Conservation (phyloP, 2,888 invertebrate species). For the Eueremaeus valkanovi region DNA sequence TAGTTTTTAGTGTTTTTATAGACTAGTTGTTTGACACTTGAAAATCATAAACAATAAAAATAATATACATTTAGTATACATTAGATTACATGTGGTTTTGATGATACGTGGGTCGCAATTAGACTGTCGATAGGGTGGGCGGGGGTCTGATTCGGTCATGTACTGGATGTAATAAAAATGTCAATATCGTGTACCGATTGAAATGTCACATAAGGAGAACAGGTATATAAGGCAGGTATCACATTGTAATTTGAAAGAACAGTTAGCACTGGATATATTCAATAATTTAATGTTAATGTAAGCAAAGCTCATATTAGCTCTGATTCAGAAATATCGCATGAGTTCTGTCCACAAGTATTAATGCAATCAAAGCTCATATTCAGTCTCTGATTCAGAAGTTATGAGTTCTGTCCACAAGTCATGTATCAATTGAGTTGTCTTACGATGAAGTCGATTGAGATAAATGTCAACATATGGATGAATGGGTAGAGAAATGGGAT, state of each 20-base stretch:
- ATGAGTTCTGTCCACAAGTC: not conserved
- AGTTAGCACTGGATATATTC: not conserved
- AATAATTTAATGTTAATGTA: not conserved
- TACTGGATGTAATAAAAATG: not conserved
- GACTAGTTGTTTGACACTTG: too few species aligned
- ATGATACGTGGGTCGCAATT: too few species aligned
- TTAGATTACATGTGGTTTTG: too few species aligned
- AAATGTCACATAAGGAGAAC: conserved; percentile 13
- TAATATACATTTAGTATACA: too few species aligned
- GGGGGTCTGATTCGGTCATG: not conserved
- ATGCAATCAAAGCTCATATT: not conserved
- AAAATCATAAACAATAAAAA: too few species aligned
- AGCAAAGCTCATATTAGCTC: not conserved
- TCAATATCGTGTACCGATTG: not conserved
- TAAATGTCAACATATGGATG: not conserved
- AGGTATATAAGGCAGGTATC: conserved; percentile 25
- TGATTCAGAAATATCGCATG: too few species aligned
- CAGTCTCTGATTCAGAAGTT: not conserved
- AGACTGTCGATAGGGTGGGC: not conserved
- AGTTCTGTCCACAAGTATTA: not conserved
- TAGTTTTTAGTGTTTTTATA: too few species aligned
- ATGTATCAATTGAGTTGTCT: not conserved
- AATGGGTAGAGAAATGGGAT: not conserved
- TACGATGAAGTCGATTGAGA: conserved; percentile 3
- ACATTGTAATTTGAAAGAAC: conserved; percentile 18